Evolutionary conservation across 2,113 vertebrate species (phyloP), one percentile per base, ranked within the genome.

Genomic region (Saccopteryx bilineata): DNA sequence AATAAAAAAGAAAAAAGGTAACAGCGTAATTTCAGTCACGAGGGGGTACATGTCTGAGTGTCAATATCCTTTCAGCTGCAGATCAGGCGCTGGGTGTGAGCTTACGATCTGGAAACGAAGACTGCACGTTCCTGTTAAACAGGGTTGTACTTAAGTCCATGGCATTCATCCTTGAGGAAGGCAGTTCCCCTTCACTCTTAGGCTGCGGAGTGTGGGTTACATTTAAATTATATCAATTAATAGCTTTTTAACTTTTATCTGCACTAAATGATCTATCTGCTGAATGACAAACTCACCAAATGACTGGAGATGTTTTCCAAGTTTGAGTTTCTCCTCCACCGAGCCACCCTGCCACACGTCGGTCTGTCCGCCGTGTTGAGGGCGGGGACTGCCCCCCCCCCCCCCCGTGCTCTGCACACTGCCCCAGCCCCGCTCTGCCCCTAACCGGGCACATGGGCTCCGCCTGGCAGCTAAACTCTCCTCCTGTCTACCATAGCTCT

Each of bases 61-160:
- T 71, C 90, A 92, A 61, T 56, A 86, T 84, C 83, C 69, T 90
- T 52, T 76, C 26, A 60, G 75, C 23, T 61, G 76, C 7, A 18
- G 74, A 91, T 39, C 33, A 69, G 52, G 39, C 58, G 33, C 56
- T 31, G n/a, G 18, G 24, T 79, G 39, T 58, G 58, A n/a, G 52
- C 81, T 93, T 33, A 80, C 58, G 46, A 86, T 79, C 19, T 5
- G 87, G 60, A 96, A 94, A 93, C 90, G 33, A 83, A 86, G 72
- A 76, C 4, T n/a, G 58, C 87, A 93, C 88, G 39, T 72, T 88
- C 39, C 46, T 63, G 46, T 83, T 72, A 66, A 84, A 80, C 18
- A 92, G n/a, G 4, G 13, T 39, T 92, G n/a, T 87, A 89, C 23
- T 69, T 88, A 78, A 82, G 72, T 84, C 63, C 61, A 24, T 31